Percentiles rank a stretch among this genome's conserved stretches.
phyloP scores from a whole-genome alignment of 2,797 vertebrate species.

The Hippoglossus hippoglossus region DNA sequence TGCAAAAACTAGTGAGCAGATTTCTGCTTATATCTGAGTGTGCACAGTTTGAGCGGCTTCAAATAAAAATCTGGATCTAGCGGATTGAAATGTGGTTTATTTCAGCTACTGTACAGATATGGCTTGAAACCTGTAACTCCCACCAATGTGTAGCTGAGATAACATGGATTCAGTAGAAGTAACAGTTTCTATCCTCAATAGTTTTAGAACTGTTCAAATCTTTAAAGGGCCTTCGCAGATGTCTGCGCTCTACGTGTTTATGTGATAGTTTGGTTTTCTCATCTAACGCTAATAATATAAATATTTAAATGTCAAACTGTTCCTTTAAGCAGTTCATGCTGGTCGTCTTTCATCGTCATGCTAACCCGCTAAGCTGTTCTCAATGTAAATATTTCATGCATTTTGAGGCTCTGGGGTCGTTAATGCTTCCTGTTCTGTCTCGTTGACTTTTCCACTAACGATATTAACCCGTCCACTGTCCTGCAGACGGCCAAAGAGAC shows the following conservation, averaged over 20 bases:
- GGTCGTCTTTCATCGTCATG: not conserved
- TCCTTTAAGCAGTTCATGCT: not conserved
- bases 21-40: too few relatives aligned
- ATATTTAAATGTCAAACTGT: too few relatives aligned
- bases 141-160: too few relatives aligned
- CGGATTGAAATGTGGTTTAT: not conserved
- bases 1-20: too few relatives aligned
- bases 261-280: not conserved
- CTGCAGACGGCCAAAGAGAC: slow-evolving; percentile 58
- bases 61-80: too few relatives aligned
- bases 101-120: not conserved
- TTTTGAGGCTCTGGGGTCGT: slow-evolving; percentile 3
- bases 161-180: too few relatives aligned
- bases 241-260: too few relatives aligned
- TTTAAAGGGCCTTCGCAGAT: too few relatives aligned
- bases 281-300: not conserved
- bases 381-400: not conserved
- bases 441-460: slow-evolving; percentile 35
- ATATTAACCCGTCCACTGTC: slow-evolving; percentile 42
- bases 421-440: not conserved
- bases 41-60: too few relatives aligned
- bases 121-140: too few relatives aligned
- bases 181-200: not conserved
- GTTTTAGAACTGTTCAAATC: not conserved
- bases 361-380: slow-evolving; percentile 27